Evolutionary conservation across 2,888 invertebrate genomes (phyloP).

Genomic region (Anoncus sp.): DNA sequence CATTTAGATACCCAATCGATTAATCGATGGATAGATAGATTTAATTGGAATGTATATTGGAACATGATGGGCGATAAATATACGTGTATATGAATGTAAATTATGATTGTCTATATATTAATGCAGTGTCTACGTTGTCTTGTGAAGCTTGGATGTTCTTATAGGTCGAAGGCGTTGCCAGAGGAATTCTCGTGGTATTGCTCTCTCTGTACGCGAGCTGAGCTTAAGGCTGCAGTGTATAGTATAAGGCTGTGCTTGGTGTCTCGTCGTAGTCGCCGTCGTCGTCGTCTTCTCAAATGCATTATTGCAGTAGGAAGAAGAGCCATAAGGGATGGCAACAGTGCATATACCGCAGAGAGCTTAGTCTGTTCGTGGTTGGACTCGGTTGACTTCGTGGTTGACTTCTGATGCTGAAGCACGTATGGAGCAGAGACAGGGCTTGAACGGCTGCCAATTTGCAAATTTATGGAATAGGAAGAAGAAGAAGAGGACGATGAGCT

Average conservation of each 20-base stretch:
- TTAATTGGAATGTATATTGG: constrained; percentile 5
- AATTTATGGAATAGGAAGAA: constrained; percentile 62
- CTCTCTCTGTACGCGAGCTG: constrained; percentile 20
- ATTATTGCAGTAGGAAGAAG: constrained; percentile 61
- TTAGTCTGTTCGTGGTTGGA: constrained; percentile 29
- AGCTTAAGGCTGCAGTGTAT: constrained; percentile 1
- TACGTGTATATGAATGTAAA: constrained; percentile 26
- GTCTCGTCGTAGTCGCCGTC: constrained; percentile 20
- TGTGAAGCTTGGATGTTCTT: constrained; percentile 38
- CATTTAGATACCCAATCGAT: too few relatives aligned
- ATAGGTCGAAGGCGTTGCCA: constrained; percentile 61
- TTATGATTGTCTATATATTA: constrained; percentile 27
- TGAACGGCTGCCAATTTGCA: constrained; percentile 67
- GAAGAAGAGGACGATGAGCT: constrained; percentile 60
- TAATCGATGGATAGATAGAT: too few relatives aligned
- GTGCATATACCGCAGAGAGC: constrained; percentile 12
- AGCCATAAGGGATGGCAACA: constrained; percentile 44
- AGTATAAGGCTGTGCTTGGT: constrained; percentile 10
- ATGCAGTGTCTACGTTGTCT: constrained; percentile 49
- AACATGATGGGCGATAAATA: constrained; percentile 14
- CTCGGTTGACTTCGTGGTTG: too few relatives aligned
- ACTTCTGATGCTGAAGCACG: constrained; percentile 40
- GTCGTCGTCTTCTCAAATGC: constrained; percentile 57
- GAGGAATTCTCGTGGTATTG: constrained; percentile 56
- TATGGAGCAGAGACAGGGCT: constrained; percentile 43